Conservation (phyloP, 2,797 vertebrate genomes). For the Rhinichthys osculus region DNA sequence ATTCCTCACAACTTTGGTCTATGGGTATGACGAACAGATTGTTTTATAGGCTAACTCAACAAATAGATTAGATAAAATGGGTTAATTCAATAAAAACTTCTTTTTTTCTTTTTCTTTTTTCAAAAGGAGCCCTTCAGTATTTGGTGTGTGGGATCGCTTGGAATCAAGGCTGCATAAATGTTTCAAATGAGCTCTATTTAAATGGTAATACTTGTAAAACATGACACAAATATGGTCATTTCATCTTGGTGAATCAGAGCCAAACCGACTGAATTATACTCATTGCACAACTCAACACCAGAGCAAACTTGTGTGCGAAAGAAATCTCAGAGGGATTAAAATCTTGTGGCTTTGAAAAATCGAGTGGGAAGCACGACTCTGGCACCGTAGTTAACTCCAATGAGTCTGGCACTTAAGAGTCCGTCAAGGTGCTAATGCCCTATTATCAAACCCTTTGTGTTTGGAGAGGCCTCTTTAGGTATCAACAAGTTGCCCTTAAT, state of each 20-base stretch:
- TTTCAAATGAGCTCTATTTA: conserved; percentile 48
- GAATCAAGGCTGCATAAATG: conserved; percentile 46
- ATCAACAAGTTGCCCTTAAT: conserved; percentile 74
- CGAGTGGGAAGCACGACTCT: conserved; percentile 56
- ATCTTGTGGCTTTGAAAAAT: conserved; percentile 26
- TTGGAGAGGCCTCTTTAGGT: conserved; percentile 74
- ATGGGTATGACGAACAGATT: neutral
- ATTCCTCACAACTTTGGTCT: conserved; percentile 6
- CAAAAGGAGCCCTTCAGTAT: conserved; percentile 30
- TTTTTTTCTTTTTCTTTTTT: neutral
- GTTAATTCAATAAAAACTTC: conserved; percentile 7
- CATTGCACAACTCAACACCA: conserved; percentile 41
- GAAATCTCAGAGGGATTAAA: conserved; percentile 11
- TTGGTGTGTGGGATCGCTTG: conserved; percentile 35
- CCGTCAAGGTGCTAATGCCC: conserved; percentile 60
- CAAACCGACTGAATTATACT: conserved; percentile 20
- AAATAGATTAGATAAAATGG: neutral
- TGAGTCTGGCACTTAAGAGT: conserved; percentile 33
- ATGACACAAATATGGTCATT: conserved; percentile 41
- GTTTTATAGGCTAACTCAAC: conserved; percentile 1
- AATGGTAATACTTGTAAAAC: conserved; percentile 55
- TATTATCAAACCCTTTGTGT: conserved; percentile 56
- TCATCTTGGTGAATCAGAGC: conserved; percentile 43
- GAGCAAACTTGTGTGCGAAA: conserved; percentile 12
- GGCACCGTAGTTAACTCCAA: conserved; percentile 45